Conservation (phyloP, 2,113 vertebrate species). For the Sceloporus tristichus region DNA sequence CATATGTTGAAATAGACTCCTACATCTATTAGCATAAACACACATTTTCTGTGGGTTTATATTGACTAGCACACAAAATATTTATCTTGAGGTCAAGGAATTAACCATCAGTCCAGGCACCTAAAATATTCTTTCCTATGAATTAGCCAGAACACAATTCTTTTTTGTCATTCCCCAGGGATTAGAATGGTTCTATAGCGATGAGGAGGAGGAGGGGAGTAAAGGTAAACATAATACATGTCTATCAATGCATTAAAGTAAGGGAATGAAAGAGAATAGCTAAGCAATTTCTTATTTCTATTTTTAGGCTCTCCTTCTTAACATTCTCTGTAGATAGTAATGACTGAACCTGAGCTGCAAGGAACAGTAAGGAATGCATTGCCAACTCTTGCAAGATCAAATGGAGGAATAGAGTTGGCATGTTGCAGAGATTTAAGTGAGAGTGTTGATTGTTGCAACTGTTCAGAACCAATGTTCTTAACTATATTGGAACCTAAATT, state of each 20-base stretch:
- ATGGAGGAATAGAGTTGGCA: neutral
- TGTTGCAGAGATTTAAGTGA: neutral
- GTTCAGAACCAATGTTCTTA: neutral
- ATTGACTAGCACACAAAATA: neutral
- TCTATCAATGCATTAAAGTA: neutral
- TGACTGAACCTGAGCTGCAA: accelerated
- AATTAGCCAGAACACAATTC: neutral
- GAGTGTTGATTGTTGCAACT: neutral
- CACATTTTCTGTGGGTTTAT: neutral
- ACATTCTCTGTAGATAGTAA: neutral
- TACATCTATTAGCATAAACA: neutral
- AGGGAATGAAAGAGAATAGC: neutral
- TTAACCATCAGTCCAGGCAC: neutral
- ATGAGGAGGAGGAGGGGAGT: conserved; percentile 1
- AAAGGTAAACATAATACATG: neutral
- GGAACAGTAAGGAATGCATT: neutral
- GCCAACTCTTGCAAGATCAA: neutral
- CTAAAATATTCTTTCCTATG: neutral
- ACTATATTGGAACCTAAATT: neutral
- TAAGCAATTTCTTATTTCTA: neutral
- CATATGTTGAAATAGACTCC: neutral
- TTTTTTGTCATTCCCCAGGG: neutral
- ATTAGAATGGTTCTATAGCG: neutral
- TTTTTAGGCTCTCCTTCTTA: conserved; percentile 1
- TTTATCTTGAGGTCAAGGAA: neutral